Evolutionary conservation across 30 jellyfish, hydroid and myxozoan species (phyloP).

Genomic region (Chironex yamaguchii): DNA sequence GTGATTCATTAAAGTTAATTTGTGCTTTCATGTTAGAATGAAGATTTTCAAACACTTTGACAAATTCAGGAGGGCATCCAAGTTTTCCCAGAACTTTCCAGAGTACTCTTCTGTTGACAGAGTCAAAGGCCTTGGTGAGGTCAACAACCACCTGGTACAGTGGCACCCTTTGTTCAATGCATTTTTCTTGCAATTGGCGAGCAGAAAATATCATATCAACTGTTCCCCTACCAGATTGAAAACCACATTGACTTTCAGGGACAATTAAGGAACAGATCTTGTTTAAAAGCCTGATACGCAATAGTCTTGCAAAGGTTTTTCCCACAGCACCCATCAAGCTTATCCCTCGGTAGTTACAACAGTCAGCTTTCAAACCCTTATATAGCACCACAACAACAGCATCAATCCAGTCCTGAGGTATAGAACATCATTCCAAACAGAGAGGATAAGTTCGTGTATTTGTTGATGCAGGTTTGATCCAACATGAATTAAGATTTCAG

Average conservation of each 20-base stretch:
- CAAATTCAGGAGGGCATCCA: no score
- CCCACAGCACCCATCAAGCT: not conserved
- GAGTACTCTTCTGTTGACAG: not conserved
- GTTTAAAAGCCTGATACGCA: not conserved
- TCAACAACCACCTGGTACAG: not conserved
- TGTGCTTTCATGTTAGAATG: not conserved
- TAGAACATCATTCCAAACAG: not conserved
- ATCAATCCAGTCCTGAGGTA: slow-evolving; percentile 5
- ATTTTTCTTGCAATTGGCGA: not conserved
- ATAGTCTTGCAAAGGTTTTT: not conserved
- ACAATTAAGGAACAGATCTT: not conserved
- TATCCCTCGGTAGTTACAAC: not conserved
- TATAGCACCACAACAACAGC: not conserved
- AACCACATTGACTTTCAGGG: not conserved
- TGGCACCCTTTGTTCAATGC: not conserved
- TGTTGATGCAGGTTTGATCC: not conserved
- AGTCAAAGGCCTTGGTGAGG: slow-evolving; percentile 3
- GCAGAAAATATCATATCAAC: not conserved
- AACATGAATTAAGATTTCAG: not conserved
- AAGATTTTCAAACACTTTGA: no score
- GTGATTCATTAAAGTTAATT: not conserved
- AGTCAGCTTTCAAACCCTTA: not conserved
- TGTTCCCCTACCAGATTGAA: not conserved
- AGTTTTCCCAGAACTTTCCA: not conserved
- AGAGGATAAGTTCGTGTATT: not conserved